Conservation (phyloP, 2,888 invertebrate species). For the Scelioninae gen. 2 region DNA sequence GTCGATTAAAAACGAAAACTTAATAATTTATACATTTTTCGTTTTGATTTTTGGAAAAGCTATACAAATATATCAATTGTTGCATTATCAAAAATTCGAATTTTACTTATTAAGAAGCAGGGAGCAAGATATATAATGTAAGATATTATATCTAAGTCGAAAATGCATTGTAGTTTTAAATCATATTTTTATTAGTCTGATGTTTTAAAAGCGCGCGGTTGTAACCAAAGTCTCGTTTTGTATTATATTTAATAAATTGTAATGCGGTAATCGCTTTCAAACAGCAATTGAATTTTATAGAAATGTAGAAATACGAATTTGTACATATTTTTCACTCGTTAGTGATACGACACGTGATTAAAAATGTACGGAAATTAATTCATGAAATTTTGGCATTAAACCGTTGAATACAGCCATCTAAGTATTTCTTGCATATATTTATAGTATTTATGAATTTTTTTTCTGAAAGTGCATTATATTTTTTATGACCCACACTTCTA, state of each 20-base stretch:
- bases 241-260: slow-evolving; percentile 43
- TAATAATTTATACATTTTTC: slow-evolving; percentile 3
- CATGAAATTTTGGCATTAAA: neutral
- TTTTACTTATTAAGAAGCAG: no score
- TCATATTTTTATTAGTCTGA: slow-evolving; percentile 25
- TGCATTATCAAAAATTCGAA: no score
- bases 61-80: no score
- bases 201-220: slow-evolving; percentile 36
- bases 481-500: no score
- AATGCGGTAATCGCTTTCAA: slow-evolving; percentile 17
- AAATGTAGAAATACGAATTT: slow-evolving; percentile 36
- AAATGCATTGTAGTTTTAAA: slow-evolving; percentile 30
- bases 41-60: neutral
- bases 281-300: slow-evolving; percentile 38
- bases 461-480: neutral
- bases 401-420: slow-evolving; percentile 13
- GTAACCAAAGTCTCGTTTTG: slow-evolving; percentile 50
- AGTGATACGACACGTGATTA: slow-evolving; percentile 18
- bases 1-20: slow-evolving; percentile 15
- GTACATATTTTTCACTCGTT: slow-evolving; percentile 52
- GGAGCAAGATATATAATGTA: slow-evolving; percentile 1
- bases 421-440: slow-evolving; percentile 1
- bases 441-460: neutral
- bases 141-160: slow-evolving; percentile 17
- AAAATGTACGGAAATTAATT: neutral